These are phyloP conservation scores for Sitophilus oryzae DNA, from an alignment of 1,140 invertebrate genomes.

Conservation along the genomic window DNA sequence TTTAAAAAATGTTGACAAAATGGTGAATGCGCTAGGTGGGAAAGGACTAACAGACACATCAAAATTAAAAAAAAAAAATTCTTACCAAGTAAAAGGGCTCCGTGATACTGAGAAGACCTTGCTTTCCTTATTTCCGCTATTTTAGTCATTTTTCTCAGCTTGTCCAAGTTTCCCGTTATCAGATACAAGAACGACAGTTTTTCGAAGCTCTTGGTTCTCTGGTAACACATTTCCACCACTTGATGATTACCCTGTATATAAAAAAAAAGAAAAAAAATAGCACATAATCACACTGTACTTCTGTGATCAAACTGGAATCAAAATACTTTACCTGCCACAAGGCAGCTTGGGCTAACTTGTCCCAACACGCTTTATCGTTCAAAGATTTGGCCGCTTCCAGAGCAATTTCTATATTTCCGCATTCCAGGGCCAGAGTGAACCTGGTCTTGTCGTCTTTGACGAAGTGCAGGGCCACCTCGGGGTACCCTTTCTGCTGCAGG, in stretches of 20 bases:
- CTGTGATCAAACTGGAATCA: not conserved
- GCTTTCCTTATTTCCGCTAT: constrained; percentile 96
- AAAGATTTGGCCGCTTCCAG: constrained; percentile 89
- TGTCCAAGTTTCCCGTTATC: constrained; percentile 97
- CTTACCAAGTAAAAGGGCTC: constrained; percentile 85
- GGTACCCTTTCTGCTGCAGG: constrained; percentile 98
- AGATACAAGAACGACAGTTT: constrained; percentile 97
- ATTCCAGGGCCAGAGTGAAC: constrained; percentile 93
- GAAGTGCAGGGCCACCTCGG: constrained; percentile 99
- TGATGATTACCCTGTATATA: constrained; percentile 77
- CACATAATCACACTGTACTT: not conserved
- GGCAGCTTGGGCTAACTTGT: constrained; percentile 91
- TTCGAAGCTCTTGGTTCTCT: constrained; percentile 98
- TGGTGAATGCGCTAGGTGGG: no score
- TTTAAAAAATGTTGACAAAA: no score
- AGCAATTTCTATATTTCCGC: constrained; percentile 96
- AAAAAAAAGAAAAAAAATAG: not conserved
- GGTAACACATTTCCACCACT: constrained; percentile 98
- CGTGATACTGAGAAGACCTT: constrained; percentile 93
- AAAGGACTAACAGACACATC: not conserved
- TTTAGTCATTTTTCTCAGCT: constrained; percentile 98
- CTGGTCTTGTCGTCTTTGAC: constrained; percentile 98
- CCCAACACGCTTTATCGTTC: constrained; percentile 94
- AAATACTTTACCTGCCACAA: constrained; percentile 59
- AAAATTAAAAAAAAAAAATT: not conserved